Conservation (phyloP, 2,888 invertebrate species). For the Ferrisia virgata region DNA sequence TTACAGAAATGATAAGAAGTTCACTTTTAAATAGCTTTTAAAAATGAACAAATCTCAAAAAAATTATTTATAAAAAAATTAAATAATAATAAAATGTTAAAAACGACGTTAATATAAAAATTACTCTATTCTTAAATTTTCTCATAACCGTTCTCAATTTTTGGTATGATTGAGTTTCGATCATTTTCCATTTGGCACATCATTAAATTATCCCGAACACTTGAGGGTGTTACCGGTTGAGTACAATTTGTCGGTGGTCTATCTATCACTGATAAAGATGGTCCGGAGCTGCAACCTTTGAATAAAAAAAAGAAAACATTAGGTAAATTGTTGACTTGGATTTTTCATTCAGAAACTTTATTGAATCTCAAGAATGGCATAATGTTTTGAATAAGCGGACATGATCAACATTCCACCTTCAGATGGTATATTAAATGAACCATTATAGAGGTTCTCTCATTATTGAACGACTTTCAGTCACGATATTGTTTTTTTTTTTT, state of each 20-base stretch:
- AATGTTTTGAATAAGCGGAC: background rate
- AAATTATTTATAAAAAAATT: background rate
- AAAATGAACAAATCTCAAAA: background rate
- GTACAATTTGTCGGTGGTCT: background rate
- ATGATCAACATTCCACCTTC: background rate
- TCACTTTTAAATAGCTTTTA: background rate
- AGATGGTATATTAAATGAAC: background rate
- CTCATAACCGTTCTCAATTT: background rate
- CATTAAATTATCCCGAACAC: background rate
- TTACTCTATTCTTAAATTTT: background rate
- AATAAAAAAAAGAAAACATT: background rate
- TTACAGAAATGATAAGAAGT: background rate
- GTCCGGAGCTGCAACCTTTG: background rate
- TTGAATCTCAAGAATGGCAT: background rate
- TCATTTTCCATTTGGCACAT: conserved; percentile 8
- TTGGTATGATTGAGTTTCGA: background rate
- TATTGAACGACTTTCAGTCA: background rate
- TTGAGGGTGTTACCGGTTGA: background rate
- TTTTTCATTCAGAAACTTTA: background rate
- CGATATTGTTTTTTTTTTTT: background rate
- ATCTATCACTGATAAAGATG: conserved; percentile 19
- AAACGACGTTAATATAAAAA: background rate
- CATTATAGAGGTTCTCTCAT: background rate
- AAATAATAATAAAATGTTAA: background rate
- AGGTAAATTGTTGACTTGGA: background rate